Evolutionary conservation across 2,113 vertebrate genomes (phyloP), one percentile per base, ranked within the genome.

Genomic region (Oophaga pumilio): DNA sequence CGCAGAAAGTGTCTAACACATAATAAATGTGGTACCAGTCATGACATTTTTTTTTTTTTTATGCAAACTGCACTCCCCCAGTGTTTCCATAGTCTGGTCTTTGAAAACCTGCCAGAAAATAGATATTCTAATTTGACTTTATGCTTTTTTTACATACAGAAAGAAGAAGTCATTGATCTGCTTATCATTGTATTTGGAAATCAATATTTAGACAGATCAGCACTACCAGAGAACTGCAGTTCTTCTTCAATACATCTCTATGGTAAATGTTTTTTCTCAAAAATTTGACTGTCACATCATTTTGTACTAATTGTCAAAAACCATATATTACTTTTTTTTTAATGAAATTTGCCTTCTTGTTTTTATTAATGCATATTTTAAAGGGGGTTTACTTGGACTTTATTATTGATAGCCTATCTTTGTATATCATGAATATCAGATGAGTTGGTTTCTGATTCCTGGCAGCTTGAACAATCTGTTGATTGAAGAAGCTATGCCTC

Each of bases 191-290:
- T 14, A 22, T 52, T 76, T 18, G 10, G 49, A 33, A 49, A 52
- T 52, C 9, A 12, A 2, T 76, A n/a, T 50, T 49, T 50, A 5
- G 52, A 57, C 76, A 26, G 76, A 57, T 26, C 14, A 53, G 52
- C 4, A 22, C 56, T 64, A 52, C 18, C 49, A 68, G 60, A 66
- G 43, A 52, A 14, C 18, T 64, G 14, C 59, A 66, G 28, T 73
- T 73, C 28, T 62, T 57, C 13, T 43, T 82, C 60, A 8, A 15
- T 50, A 68, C 12, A 52, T 66, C 80, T 17, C 43, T 64, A 82
- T 82, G 80, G 80, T 82, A 82, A 49, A 68, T 82, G 80, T 82
- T 50, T 82, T 79, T 49, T 6, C 53, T 49, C 14, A n/a, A 28
- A 73, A 73, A 73, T 20, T 15, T 15, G 28, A 43, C 11, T 20